phyloP scores from a whole-genome alignment of 2,113 vertebrate species.

The Regulus satrapa region DNA sequence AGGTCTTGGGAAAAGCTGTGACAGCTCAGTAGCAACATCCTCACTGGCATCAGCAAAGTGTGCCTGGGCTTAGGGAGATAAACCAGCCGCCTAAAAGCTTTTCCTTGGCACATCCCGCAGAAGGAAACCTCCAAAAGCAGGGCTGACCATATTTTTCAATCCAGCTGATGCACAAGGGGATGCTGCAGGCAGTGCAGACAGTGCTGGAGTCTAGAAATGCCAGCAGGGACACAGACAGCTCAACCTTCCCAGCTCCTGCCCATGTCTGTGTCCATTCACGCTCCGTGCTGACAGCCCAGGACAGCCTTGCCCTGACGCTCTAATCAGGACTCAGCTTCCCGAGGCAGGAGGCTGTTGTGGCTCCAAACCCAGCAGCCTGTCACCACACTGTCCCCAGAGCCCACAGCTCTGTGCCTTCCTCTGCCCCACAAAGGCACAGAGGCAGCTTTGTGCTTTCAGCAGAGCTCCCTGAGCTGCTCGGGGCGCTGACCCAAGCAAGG shows the following conservation, averaged over 20 bases:
- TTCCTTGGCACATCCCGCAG: not conserved
- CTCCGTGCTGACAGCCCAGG: not conserved
- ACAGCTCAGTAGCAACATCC: not conserved
- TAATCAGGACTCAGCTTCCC: not conserved
- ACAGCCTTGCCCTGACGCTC: not conserved
- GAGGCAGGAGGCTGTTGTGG: not conserved
- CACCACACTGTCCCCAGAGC: not conserved
- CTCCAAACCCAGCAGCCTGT: not conserved
- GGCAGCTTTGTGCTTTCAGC: not conserved
- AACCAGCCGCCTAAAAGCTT: not conserved
- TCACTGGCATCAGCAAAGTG: not conserved
- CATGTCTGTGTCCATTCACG: not conserved
- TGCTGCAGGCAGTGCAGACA: not conserved
- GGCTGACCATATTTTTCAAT: accelerated
- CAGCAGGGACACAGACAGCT: not conserved
- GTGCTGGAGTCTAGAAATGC: not conserved
- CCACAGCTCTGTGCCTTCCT: not conserved
- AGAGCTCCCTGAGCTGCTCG: accelerated
- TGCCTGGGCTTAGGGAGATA: not conserved
- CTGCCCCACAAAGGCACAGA: not conserved
- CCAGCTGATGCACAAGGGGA: not conserved
- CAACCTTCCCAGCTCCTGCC: not conserved
- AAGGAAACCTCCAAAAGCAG: not conserved
- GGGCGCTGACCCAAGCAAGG: not conserved
- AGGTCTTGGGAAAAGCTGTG: not conserved